Percentiles rank a stretch among this genome's conserved stretches.
phyloP scores from a whole-genome alignment of 2,797 vertebrate genomes.

The Diplodus puntazzo region DNA sequence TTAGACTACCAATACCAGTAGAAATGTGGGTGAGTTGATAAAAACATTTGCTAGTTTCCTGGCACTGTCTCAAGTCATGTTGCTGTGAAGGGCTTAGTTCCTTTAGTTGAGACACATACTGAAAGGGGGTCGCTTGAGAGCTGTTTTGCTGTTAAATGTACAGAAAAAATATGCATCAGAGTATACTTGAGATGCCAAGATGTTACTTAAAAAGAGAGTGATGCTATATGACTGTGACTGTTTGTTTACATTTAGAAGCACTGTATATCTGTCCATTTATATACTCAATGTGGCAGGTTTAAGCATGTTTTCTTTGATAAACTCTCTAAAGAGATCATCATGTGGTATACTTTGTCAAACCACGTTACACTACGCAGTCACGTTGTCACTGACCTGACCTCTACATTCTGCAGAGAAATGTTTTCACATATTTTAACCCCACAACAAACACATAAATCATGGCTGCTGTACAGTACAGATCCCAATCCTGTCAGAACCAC shows the following conservation, averaged over 20 bases:
- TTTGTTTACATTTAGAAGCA: not conserved
- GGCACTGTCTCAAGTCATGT: not conserved
- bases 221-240: not conserved
- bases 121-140: not conserved
- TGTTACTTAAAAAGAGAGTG: not conserved
- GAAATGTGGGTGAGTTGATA: not conserved
- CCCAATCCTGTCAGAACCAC: not conserved
- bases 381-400: not conserved
- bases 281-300: not conserved
- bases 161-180: not conserved
- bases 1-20: not conserved
- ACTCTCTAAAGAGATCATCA: not conserved
- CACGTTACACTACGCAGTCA: not conserved
- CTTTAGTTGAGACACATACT: not conserved
- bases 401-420: constrained; percentile 12
- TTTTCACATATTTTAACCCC: constrained; percentile 19
- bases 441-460: not conserved
- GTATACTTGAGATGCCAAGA: not conserved
- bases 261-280: not conserved
- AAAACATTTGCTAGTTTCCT: not conserved
- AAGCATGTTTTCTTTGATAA: not conserved
- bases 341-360: not conserved
- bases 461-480: not conserved
- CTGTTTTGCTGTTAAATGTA: not conserved
- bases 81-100: not conserved